Evolutionary conservation across 2,888 invertebrate genomes (phyloP), one percentile per base, ranked within the genome.

Genomic region (Cryptocheilus praepositus): DNA sequence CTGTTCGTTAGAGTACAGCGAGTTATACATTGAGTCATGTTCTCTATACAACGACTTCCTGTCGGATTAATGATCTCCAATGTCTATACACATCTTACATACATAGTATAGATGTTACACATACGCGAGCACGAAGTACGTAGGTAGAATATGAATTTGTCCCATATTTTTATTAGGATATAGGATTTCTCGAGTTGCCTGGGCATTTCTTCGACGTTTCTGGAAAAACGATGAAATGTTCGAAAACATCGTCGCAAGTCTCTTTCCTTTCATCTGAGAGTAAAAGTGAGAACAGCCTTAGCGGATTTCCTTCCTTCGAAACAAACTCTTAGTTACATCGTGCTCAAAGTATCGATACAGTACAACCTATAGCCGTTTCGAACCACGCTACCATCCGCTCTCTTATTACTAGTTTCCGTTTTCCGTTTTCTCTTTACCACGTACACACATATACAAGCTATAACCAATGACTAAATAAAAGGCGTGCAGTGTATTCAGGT

Each of bases 1-100:
- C 82, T 79, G 79, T 70, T 76, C 70, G 65, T 76, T 73, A 77
- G 74, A 77, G 70, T 85, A 84, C 84, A 85, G 80, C 76, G 76
- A 83, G 67, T 77, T 80, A 80, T 74, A 81, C 79, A 81, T 57
- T 74, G 36, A 36, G 36, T 36, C 71, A 76, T 73, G 70, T 67
- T 76, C 72, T 74, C 70, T 77, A 79, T 70, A 70, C 70, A 36
- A 36, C 36, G 36, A 36, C 36, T 36, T 36, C 36, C 36, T 36
- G 36, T 11, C 36, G 36, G 36, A 36, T 36, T 36, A 36, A 36
- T 36, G 11, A 36, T 36, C 36, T 36, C 36, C 36, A 36, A 36
- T 36, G 36, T 36, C 25, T 77, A 66, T 72, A 73, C 73, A 69
- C 62, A 73, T 54, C 67, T 61, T 76, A 73, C 67, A 76, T 70